A percentile compares a stretch with the other conserved stretches of the same genome.
Evolutionary conservation across 2,113 vertebrate species (phyloP).

Genomic region (Labeo rohita): DNA sequence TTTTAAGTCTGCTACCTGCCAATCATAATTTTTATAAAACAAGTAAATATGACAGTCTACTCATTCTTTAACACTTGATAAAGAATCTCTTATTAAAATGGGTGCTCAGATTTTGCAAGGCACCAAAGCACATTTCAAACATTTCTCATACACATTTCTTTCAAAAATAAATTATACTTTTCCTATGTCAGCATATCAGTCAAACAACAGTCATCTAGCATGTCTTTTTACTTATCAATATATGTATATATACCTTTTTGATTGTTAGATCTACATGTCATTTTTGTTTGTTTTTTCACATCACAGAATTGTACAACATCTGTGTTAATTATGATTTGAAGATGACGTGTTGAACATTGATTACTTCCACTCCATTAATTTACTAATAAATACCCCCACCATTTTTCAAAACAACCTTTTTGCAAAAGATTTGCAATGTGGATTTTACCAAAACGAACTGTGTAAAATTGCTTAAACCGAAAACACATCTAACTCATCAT

Average conservation of each 20-base stretch:
- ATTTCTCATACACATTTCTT: neutral
- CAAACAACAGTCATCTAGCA: neutral
- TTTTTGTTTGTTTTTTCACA: too few relatives aligned
- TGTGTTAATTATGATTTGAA: neutral
- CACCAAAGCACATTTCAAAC: neutral
- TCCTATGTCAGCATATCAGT: neutral
- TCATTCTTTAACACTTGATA: neutral
- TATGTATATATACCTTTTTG: too few relatives aligned
- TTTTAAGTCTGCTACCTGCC: neutral
- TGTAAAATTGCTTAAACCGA: neutral
- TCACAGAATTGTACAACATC: too few relatives aligned
- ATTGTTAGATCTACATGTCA: too few relatives aligned
- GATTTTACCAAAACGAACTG: neutral
- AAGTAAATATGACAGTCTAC: neutral
- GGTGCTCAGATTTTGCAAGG: neutral
- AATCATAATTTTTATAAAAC: neutral
- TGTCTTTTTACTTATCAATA: neutral
- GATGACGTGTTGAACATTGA: neutral
- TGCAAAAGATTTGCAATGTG: neutral
- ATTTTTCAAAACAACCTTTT: neutral
- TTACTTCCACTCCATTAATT: neutral
- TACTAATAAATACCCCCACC: neutral
- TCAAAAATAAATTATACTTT: neutral
- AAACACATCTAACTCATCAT: slow-evolving; percentile 16
- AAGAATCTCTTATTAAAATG: neutral